Conservation (phyloP, 2,888 invertebrate species). For the Bibio marci region DNA sequence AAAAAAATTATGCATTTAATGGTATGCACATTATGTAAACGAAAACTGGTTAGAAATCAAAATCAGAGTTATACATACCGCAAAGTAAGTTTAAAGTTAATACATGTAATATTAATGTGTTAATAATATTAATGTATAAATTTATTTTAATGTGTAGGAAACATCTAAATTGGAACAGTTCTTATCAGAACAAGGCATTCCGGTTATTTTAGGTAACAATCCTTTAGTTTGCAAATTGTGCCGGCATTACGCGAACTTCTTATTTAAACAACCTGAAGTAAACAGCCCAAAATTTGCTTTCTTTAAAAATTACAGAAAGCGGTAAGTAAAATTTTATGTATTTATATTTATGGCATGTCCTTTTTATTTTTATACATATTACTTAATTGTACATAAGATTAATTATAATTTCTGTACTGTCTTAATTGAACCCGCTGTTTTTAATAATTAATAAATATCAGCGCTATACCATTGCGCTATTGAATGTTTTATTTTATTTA, state of each 20-base stretch:
- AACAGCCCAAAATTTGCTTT: constrained; percentile 29
- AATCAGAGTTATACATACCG: not conserved
- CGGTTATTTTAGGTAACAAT: constrained; percentile 44
- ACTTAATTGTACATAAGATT: no score
- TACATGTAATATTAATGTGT: no score
- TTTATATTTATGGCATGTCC: not conserved
- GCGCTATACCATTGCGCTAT: no score
- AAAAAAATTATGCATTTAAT: constrained; percentile 52
- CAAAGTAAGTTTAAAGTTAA: no score
- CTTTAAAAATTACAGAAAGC: constrained; percentile 39
- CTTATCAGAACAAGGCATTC: constrained; percentile 44
- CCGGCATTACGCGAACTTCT: constrained; percentile 55
- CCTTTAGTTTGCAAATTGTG: constrained; percentile 70
- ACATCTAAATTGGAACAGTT: constrained; percentile 36
- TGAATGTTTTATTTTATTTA: no score
- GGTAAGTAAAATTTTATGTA: constrained; percentile 35
- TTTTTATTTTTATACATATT: no score
- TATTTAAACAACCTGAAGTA: constrained; percentile 42
- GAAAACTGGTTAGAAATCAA: constrained; percentile 57
- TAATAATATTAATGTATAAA: no score
- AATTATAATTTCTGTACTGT: no score
- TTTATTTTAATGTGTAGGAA: constrained; percentile 25
- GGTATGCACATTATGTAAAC: constrained; percentile 60
- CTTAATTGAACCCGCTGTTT: no score
- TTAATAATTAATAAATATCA: no score